Percentiles rank a stretch among this genome's conserved stretches.
Conservation (phyloP, 2,113 vertebrate genomes). For the Pleuronectes platessa region DNA sequence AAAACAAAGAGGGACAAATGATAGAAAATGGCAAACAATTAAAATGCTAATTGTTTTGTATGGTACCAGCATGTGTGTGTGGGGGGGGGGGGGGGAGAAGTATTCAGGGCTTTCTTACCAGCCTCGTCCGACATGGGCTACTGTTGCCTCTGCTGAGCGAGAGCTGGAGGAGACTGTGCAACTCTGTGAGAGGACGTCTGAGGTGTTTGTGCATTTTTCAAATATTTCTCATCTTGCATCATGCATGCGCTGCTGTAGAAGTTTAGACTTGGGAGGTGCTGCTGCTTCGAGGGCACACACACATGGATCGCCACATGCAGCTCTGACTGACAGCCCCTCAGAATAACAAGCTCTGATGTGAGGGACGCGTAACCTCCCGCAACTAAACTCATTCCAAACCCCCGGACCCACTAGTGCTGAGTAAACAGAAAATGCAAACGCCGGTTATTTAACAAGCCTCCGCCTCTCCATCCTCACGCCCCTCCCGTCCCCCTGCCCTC, state of each 20-base stretch:
- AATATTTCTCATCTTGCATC: constrained; percentile 6
- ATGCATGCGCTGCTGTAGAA: constrained; percentile 7
- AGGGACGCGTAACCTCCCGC: constrained; percentile 47
- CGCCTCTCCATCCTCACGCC: constrained; percentile 41
- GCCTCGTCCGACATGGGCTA: constrained; percentile 29
- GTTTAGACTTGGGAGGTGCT: constrained; percentile 35
- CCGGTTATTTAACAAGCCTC: constrained; percentile 73
- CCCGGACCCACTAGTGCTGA: constrained; percentile 69
- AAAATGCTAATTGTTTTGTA: constrained; percentile 79
- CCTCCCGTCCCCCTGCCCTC: constrained; percentile 56
- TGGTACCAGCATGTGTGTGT: constrained; percentile 54
- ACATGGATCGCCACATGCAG: constrained; percentile 39
- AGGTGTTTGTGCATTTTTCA: constrained; percentile 3
- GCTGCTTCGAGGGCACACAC: constrained; percentile 31
- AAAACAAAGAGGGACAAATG: constrained; percentile 65
- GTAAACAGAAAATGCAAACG: constrained; percentile 77
- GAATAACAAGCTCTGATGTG: constrained; percentile 68
- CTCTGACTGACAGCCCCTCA: constrained; percentile 73
- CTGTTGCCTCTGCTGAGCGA: neutral
- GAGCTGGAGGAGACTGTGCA: neutral
- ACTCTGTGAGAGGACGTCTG: neutral
- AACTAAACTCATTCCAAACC: constrained; percentile 63
- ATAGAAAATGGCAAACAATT: constrained; percentile 76
- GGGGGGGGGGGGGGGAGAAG: constrained; percentile 22
- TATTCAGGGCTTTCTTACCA: constrained; percentile 55